Conservation (phyloP, 1,140 invertebrate genomes). For the Eubasilissa regina region DNA sequence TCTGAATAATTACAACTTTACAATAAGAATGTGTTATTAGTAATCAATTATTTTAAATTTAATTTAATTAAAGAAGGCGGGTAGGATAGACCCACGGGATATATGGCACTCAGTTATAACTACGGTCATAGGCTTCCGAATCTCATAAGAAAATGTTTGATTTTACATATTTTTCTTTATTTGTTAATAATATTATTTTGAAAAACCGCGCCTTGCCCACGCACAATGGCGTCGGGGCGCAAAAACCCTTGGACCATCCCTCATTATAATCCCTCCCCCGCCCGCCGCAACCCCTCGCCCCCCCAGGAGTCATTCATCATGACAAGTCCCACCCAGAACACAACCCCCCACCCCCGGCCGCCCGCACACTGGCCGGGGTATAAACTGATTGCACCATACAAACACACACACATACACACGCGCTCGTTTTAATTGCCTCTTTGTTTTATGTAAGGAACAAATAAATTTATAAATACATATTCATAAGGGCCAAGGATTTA, state of each 20-base stretch:
- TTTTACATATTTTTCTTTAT: neutral
- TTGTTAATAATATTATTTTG: neutral
- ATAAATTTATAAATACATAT: too few species aligned
- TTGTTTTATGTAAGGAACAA: neutral
- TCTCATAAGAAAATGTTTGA: too few species aligned
- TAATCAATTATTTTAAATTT: too few species aligned
- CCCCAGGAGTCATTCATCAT: constrained; percentile 43
- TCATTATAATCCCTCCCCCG: constrained; percentile 55
- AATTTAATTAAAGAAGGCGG: too few species aligned
- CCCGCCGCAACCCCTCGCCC: constrained; percentile 17
- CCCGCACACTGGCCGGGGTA: constrained; percentile 20
- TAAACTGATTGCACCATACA: constrained; percentile 46
- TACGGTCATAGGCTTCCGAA: too few species aligned
- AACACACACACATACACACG: constrained; percentile 17
- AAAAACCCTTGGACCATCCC: constrained; percentile 59
- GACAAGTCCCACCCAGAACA: constrained; percentile 34
- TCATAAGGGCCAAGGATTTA: too few species aligned
- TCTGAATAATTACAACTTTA: too few species aligned
- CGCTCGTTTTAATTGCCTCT: neutral
- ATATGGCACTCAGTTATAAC: too few species aligned
- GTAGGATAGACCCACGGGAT: too few species aligned
- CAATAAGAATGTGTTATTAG: too few species aligned
- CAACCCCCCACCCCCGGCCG: neutral
- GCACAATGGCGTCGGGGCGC: constrained; percentile 44
- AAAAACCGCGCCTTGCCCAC: constrained; percentile 31